These are phyloP conservation scores for Eupithecia pulchellata DNA, from an alignment of 2,888 invertebrate species.

Conservation along the genomic window DNA sequence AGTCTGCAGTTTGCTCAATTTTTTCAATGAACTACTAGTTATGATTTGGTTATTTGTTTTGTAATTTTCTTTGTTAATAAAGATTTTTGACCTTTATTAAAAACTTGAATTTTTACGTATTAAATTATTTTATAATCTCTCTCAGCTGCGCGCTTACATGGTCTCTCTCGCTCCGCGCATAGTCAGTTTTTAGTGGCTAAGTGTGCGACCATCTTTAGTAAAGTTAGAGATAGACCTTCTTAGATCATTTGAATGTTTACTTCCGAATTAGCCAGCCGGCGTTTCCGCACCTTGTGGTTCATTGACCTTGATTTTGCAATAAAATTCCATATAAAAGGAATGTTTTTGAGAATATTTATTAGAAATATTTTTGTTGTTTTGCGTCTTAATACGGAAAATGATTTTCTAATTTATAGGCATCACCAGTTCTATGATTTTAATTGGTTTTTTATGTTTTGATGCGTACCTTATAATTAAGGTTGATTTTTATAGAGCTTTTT, in stretches of 20 bases:
- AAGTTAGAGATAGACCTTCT: constrained; percentile 6
- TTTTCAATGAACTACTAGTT: too few relatives aligned
- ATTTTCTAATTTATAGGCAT: not conserved
- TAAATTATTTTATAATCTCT: not conserved
- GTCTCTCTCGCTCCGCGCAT: not conserved
- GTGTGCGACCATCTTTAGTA: not conserved
- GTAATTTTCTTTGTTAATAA: too few relatives aligned
- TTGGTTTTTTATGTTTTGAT: not conserved
- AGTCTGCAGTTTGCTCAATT: too few relatives aligned
- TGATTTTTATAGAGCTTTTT: not conserved
- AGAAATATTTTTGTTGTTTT: constrained; percentile 6
- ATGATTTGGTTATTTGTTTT: too few relatives aligned
- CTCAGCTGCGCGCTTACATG: not conserved
- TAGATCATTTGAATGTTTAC: constrained; percentile 27
- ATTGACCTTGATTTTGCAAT: constrained; percentile 7
- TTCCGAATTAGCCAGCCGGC: constrained; percentile 23
- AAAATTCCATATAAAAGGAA: constrained; percentile 7
- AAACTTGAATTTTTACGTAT: too few relatives aligned
- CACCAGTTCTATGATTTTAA: not conserved
- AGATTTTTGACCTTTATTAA: too few relatives aligned
- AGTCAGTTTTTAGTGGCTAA: not conserved
- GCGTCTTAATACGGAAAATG: constrained; percentile 4
- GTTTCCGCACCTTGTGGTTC: constrained; percentile 26
- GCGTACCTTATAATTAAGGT: not conserved
- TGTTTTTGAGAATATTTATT: constrained; percentile 5